Percentiles rank a stretch among this genome's conserved stretches.
Evolutionary conservation across 2,888 invertebrate species (phyloP).

Genomic region (Andrena minutula): DNA sequence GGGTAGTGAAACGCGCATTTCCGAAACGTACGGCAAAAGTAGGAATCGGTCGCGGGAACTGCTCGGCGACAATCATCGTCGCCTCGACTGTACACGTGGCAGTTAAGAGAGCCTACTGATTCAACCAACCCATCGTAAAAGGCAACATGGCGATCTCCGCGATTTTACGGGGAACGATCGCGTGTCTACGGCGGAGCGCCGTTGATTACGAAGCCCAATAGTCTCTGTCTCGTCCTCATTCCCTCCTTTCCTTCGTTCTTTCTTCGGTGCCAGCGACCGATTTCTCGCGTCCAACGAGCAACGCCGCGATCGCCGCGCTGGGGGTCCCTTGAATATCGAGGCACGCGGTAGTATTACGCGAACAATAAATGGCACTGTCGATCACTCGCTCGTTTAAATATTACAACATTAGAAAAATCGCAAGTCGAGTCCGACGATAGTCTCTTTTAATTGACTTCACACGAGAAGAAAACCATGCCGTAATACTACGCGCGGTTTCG

Average conservation of each 20-base stretch:
- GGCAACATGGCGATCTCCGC: conserved; percentile 76
- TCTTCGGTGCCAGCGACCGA: not conserved
- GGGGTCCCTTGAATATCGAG: conserved; percentile 13
- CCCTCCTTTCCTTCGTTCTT: not conserved
- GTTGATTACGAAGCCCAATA: conserved; percentile 3
- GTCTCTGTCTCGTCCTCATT: not conserved
- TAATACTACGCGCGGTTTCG: conserved; percentile 60
- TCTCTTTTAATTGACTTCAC: conserved; percentile 74
- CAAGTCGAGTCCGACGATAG: conserved; percentile 72
- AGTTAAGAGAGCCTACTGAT: not conserved
- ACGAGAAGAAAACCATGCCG: conserved; percentile 72
- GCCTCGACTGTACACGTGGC: not conserved
- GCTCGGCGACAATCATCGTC: conserved; percentile 11
- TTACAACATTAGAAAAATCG: conserved; percentile 75
- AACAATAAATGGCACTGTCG: conserved; percentile 73
- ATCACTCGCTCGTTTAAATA: conserved; percentile 74
- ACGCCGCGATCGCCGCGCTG: not conserved
- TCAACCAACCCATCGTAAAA: conserved; percentile 24
- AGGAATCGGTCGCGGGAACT: conserved; percentile 64
- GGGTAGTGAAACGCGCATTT: conserved; percentile 77
- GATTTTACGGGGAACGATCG: conserved; percentile 67
- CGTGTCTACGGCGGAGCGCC: conserved; percentile 2
- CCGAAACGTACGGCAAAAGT: conserved; percentile 76
- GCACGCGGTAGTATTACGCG: conserved; percentile 73
- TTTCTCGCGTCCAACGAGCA: not conserved